Base-by-base conservation (phyloP, 2,797 vertebrate species). In the Takifugu rubripes region DNA sequence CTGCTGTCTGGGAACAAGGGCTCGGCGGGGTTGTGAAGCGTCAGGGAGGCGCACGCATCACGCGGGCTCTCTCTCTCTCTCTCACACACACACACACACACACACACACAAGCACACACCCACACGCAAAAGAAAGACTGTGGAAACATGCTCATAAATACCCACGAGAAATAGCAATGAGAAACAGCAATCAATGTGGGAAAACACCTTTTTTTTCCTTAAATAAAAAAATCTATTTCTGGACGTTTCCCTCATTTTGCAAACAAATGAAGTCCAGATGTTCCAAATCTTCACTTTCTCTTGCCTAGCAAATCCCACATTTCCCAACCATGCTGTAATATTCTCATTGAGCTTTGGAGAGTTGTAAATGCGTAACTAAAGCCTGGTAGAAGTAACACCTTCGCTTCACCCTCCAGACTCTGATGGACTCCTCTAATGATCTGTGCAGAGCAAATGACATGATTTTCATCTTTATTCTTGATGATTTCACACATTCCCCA, bases 231-330 rank as follows among this genome's bases (percentile, higher is more conserved):
- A 25, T 9, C 64, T 72, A 74, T 77, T 86, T 81, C 48, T 75
- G 75, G 74, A 70, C 25, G 4, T 48, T 73, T 50, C 57, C 27
- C 44, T 6, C 49, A 33, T 67, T 72, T 55, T 42, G 54, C 65
- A 26, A 72, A 56, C 65, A 89, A 90, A 91, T 90, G 70, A 88
- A 80, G 72, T 89, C 87, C 90, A 92, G 90, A 92, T 92, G 90
- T 85, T 87, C 85, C 78, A 79, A 85, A 81, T 82, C 77, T 74
- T 77, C 69, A 89, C 86, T 89, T 89, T 85, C 87, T 85, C 72
- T 66, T 57, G 46, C 14, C 52, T 21, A 31, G 63, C 63, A 80
- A 54, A 74, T 79, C 64, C 67, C 60, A 73, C 66, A 63, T 57
- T 66, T 57, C 48, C 31, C 56, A 62, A 16, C 27, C 27, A n/a